Base-by-base conservation (phyloP, 2,888 invertebrate genomes). In the Tetropium fuscum region DNA sequence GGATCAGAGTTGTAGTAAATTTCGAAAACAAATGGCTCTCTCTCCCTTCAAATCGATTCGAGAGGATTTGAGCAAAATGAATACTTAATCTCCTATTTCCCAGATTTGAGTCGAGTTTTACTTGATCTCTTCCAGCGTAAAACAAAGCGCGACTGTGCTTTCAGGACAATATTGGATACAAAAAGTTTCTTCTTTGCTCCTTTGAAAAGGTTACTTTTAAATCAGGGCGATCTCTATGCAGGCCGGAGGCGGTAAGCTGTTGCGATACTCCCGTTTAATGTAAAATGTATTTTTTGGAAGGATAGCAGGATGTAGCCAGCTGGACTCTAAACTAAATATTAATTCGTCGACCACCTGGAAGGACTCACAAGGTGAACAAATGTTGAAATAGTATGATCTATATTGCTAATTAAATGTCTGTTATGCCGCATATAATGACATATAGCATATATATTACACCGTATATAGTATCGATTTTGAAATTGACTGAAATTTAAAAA, bases 71-170 rank as follows among this genome's bases (percentile, higher is more conserved):
- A 58, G 68, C 61, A 66, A 70, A 72, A 72, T 73, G 72, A 73
- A 74, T 74, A 72, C 68, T 73, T 72, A 73, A 73, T 74, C 69
- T 66, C 56, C 67, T 65, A 70, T 74, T 72, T 72, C 65, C 69
- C 65, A 69, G 70, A 73, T 72, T 73, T 69, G 69, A 71, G 71
- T 73, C 67, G 68, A 68, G 64, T 69, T 69, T 64, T 65, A 51
- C 64, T 70, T 70, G 69, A 71, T 70, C 69, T 70, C 67, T 71
- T 68, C 58, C 65, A 62, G 60, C 60, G 64, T 58, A 60, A 64
- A 68, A 63, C 62, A 67, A 69, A 70, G 61, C 54, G 44, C 20
- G 19, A 20, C 30, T 45, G 20, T 32, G 40, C 53, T 41, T 55
- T 34, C 45, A 48, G 57, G 58, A 60, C 57, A 57, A 60, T 64